Base-by-base conservation (phyloP, 2,888 invertebrate genomes). In the Protodeltote pygarga region DNA sequence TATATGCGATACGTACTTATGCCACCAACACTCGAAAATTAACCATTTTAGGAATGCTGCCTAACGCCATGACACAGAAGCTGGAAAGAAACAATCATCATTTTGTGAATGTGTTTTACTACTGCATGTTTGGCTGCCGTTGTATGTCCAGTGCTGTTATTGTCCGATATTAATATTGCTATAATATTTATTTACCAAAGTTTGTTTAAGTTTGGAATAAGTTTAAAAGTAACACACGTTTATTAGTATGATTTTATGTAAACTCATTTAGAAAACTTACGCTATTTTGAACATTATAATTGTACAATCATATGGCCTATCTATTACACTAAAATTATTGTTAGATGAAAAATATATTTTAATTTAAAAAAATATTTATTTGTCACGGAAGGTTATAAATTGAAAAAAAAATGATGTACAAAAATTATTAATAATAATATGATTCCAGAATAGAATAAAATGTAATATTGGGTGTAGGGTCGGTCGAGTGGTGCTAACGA, bases 401-500 rank as follows among this genome's bases (percentile, higher is more conserved):
- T n/a, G n/a, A n/a, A n/a, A n/a, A n/a, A n/a, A n/a, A n/a, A n/a
- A n/a, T n/a, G n/a, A n/a, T n/a, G n/a, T n/a, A n/a, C n/a, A n/a
- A n/a, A n/a, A n/a, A n/a, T n/a, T n/a, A 9, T 35, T 6, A 13
- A 34, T n/a, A 1, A 27, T 9, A n/a, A 25, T 13, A 0, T 51
- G 23, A n/a, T 45, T 53, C 10, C 31, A 49, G 60, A 45, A 32
- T 28, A 11, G 35, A 40, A 41, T 45, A 46, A 50, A 59, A 53
- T 49, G 10, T 53, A 37, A 27, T 42, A 45, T 68, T 64, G 61
- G 57, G 33, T 66, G 35, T 78, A 90, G 91, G 89, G 82, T 58
- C 90, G 90, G 9, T 74, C 85, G 54, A 83, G 92, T 69, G 93
- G 92, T 60, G 92, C 89, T 34, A 83, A 79, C 65, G 92, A 94